These are phyloP conservation scores for Pyrrhosoma nymphula DNA, from an alignment of 2,888 invertebrate genomes.

Conservation along the genomic window DNA sequence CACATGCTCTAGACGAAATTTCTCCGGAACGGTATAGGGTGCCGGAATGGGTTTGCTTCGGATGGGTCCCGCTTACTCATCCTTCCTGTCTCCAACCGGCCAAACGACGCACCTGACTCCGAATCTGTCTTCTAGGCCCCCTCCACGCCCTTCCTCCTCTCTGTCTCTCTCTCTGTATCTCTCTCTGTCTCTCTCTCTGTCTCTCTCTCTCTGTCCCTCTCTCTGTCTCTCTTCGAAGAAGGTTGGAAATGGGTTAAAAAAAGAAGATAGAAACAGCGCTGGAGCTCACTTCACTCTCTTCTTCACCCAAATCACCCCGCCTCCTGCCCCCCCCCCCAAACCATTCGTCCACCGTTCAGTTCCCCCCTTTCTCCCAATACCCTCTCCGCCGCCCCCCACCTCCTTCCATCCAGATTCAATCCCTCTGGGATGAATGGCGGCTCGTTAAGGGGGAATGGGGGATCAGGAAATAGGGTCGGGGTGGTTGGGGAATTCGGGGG, in stretches of 20 bases:
- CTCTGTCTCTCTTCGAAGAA: background rate
- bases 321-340: background rate
- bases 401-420: background rate
- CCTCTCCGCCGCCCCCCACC: background rate
- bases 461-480: constrained; percentile 4
- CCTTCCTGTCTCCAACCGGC: constrained; percentile 7
- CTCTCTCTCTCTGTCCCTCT: too few relatives aligned
- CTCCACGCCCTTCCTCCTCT: too few relatives aligned
- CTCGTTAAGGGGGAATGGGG: constrained; percentile 28
- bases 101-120: constrained; percentile 51
- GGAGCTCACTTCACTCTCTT: too few relatives aligned
- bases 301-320: too few relatives aligned
- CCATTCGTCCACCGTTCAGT: background rate
- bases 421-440: constrained; percentile 29
- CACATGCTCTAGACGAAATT: background rate
- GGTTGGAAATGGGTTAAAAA: background rate
- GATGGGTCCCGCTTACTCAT: background rate
- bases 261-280: too few relatives aligned
- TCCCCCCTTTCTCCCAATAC: background rate
- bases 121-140: background rate
- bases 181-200: too few relatives aligned
- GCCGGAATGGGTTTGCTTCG: background rate
- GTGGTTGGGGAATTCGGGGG: background rate
- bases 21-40: background rate
- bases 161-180: too few relatives aligned